Percentiles rank a stretch among this genome's conserved stretches.
These are phyloP conservation scores for Squalus acanthias DNA, from an alignment of 2,797 vertebrate species.

Conservation along the genomic window DNA sequence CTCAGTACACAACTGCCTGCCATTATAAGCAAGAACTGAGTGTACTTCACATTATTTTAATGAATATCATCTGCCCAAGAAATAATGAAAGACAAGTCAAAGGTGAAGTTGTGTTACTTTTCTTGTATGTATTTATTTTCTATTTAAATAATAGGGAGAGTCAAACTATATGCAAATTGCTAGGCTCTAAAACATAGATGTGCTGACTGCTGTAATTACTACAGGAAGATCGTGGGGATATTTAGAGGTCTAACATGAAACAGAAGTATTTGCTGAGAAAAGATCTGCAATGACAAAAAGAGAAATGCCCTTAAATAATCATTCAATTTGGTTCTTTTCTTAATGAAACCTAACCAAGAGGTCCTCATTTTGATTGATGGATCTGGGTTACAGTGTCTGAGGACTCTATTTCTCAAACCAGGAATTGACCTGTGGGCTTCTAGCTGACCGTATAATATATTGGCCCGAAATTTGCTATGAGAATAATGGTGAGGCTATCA, in stretches of 20 bases:
- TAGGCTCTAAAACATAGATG: neutral
- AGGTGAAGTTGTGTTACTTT: neutral
- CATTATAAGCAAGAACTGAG: neutral
- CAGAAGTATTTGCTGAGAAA: neutral
- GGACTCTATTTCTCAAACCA: neutral
- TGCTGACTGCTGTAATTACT: neutral
- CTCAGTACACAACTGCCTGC: neutral
- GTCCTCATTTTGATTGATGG: neutral
- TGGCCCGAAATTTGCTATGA: neutral
- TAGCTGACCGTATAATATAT: neutral
- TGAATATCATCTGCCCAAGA: neutral
- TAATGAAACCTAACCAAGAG: neutral
- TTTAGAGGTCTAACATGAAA: neutral
- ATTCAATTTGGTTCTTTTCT: neutral
- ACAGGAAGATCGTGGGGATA: neutral
- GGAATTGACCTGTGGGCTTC: neutral
- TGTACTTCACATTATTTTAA: neutral
- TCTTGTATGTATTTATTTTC: neutral
- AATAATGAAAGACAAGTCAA: conserved; percentile 10
- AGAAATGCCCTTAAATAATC: neutral
- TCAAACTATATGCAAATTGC: neutral
- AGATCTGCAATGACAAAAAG: neutral
- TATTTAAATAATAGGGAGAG: neutral
- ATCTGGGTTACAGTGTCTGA: neutral
- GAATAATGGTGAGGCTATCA: neutral